phyloP scores from a whole-genome alignment of 2,797 vertebrate species.

The Pipistrellus kuhlii region DNA sequence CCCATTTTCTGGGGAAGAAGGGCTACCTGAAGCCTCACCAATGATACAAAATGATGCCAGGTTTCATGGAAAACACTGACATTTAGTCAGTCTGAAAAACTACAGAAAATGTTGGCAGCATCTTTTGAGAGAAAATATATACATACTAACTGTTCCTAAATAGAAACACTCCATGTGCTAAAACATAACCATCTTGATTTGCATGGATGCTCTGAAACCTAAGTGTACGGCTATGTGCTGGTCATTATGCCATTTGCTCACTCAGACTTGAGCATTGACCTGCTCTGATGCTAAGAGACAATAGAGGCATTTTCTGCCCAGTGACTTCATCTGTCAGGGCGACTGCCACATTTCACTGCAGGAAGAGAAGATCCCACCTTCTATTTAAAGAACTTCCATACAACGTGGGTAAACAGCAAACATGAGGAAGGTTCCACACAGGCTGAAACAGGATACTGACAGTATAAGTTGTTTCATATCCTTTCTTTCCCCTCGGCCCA shows the following conservation, averaged over 20 bases:
- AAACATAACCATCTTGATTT: neutral
- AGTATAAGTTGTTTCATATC: neutral
- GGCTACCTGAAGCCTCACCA: neutral
- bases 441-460: neutral
- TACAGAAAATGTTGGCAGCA: neutral
- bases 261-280: neutral
- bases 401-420: neutral
- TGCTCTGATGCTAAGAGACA: neutral
- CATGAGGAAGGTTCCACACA: neutral
- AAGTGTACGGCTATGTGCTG: neutral
- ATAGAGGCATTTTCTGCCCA: neutral
- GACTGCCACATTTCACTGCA: neutral
- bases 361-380: neutral
- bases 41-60: neutral
- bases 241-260: neutral
- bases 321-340: neutral
- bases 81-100: slow-evolving; percentile 4
- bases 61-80: slow-evolving; percentile 30
- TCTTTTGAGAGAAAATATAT: neutral
- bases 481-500: neutral
- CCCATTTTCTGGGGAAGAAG: neutral
- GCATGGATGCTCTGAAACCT: neutral
- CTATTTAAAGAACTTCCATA: slow-evolving; percentile 40
- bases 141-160: neutral
- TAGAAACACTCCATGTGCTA: neutral